Evolutionary conservation across 2,888 invertebrate genomes (phyloP), one percentile per base, ranked within the genome.

Genomic region (Timema cristinae): DNA sequence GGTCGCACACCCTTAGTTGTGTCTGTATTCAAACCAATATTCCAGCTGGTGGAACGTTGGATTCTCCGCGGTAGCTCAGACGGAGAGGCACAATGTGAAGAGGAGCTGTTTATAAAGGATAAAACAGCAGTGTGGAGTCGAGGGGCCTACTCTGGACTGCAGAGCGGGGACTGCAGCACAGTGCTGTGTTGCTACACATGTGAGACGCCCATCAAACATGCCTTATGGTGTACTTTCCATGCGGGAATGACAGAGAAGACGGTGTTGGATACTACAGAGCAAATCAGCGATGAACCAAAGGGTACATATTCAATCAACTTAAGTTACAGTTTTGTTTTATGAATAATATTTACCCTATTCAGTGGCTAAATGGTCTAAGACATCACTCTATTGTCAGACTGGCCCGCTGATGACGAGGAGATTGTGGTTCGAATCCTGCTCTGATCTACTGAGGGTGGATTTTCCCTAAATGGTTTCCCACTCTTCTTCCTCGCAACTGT

Each of bases 51-150:
- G 78, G 84, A 84, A 75, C 81, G 88, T 77, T 86, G 90, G 85
- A 80, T 81, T 9, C 84, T 89, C 67, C 86, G 89, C 4, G 86
- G 85, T 70, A 86, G 68, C 47, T 15, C 88, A 10, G 86, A 87
- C 71, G 84, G 86, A 73, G 87, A 87, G 76, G n/a, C 59, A 0
- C 47, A 69, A 16, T 73, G 68, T 50, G 72, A 95, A 82, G 95
- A 96, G 80, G 97, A 97, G 80, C 83, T 97, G 70, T 97, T 95
- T 85, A 88, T 93, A 2, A 91, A 90, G 78, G 94, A 92, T 2
- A 89, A 92, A 79, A 91, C 93, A 16, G 95, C 93, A 6, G 88
- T 96, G 51, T 94, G 93, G 92, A 91, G 83, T 73, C 77, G 78
- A 67, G 81, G 82, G 5, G 66, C 67, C 8, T 49, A 52, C n/a